Base-by-base conservation (phyloP, 2,797 vertebrate species). In the Acrossocheilus wenchowensis region DNA sequence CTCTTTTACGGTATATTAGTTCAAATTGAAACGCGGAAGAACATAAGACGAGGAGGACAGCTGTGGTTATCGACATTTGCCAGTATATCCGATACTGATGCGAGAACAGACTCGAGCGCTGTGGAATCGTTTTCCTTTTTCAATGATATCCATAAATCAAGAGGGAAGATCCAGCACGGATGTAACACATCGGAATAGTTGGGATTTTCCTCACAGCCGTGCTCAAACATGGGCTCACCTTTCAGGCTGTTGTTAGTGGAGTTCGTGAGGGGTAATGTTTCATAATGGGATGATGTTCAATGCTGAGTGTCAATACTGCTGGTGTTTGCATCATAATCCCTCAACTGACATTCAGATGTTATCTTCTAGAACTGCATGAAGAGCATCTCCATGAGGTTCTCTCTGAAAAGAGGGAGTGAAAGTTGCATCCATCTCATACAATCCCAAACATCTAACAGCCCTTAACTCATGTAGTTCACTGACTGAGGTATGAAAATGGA, bases 401-500 rank as follows among this genome's bases (percentile, higher is more conserved):
- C 52, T 60, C 57, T 68, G 30, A 50, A 45, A 75, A 64, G 72
- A 74, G 75, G 82, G 71, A 64, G 82, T 82, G 41, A 85, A 86
- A 86, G 66, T 88, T 89, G 23, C 60, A 26, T 78, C 26, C 34
- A 52, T 71, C 73, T 64, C 9, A 75, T 34, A 30, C 50, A 64
- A 71, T 81, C 79, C 79, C 4, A 78, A 30, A 83, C 23, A 26
- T 41, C 39, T 73, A 30, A 36, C 60, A 73, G 83, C 64, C 30
- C 54, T 69, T 23, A 14, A 71, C 45, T 54, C 43, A 69, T 48
- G 68, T 36, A 48, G 7, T 62, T 85, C 68, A 72, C 75, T 69
- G 23, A 79, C n/a, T 79, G 71, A 84, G 78, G 85, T 36, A 82
- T 87, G 89, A 88, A 94, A 92, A 98, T 99, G 98, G 97, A 99